Evolutionary conservation across 2,113 vertebrate species (phyloP).

Genomic region (Martes martes): DNA sequence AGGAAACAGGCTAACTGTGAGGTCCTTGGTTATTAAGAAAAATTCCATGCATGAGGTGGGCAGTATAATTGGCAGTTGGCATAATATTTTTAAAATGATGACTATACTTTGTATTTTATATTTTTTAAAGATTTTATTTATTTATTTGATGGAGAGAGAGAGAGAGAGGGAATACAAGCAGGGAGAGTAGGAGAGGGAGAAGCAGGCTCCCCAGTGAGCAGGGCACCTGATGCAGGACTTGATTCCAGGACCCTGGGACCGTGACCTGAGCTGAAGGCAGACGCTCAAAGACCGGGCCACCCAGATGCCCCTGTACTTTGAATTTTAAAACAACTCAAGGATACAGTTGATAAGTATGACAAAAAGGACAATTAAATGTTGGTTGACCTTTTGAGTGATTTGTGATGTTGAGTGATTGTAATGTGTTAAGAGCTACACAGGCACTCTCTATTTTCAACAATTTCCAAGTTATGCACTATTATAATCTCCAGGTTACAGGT

Average conservation of each 20-base stretch:
- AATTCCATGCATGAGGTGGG: too few species aligned
- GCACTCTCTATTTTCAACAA: background rate
- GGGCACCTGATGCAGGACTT: accelerated
- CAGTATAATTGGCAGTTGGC: background rate
- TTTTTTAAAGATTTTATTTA: too few species aligned
- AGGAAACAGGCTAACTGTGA: background rate
- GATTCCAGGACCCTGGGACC: too few species aligned
- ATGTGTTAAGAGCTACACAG: background rate
- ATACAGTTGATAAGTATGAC: background rate
- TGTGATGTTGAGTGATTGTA: background rate
- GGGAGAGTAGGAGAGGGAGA: too few species aligned
- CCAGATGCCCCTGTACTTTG: too few species aligned
- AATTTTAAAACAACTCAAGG: background rate
- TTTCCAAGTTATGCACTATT: background rate
- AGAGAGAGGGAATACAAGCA: too few species aligned
- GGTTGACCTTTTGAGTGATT: background rate
- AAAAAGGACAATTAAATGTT: background rate
- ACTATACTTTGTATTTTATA: background rate
- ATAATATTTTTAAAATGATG: background rate
- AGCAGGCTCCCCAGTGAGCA: too few species aligned
- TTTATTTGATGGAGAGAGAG: too few species aligned
- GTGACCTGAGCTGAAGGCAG: too few species aligned
- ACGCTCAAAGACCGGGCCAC: too few species aligned
- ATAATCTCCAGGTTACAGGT: background rate
- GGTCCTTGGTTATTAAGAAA: background rate